A percentile compares a stretch with the other conserved stretches of the same genome.
phyloP scores from a whole-genome alignment of 2,888 invertebrate genomes.

The Sminthurides aquaticus region DNA sequence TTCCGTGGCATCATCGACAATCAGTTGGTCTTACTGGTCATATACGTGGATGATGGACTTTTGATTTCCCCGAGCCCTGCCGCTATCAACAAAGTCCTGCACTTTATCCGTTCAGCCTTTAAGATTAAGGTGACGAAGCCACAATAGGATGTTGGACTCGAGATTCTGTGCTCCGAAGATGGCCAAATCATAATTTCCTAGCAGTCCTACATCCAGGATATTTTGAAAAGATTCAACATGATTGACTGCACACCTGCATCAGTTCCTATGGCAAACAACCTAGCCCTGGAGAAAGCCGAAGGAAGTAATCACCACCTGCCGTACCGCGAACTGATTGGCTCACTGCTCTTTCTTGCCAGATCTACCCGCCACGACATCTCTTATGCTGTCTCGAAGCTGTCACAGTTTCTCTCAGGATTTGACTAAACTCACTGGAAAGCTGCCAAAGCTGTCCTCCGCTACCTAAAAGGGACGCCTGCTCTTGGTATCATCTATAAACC shows the following conservation, averaged over 20 bases:
- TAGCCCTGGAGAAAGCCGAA: slow-evolving; percentile 1
- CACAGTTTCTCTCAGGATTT: not conserved
- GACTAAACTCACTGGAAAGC: slow-evolving; percentile 30
- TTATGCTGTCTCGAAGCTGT: not conserved
- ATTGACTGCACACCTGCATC: slow-evolving; percentile 37
- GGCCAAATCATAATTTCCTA: slow-evolving; percentile 40
- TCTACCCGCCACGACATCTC: not conserved
- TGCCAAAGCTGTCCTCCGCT: too few species aligned
- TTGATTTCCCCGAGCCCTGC: not conserved
- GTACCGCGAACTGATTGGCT: not conserved
- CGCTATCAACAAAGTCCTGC: slow-evolving; percentile 2
- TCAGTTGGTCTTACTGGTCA: not conserved
- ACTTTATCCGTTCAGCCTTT: slow-evolving; percentile 5
- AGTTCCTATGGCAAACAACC: slow-evolving; percentile 40
- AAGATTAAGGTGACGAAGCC: slow-evolving; percentile 4
- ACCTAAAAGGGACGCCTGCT: slow-evolving; percentile 31
- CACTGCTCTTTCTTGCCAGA: not conserved
- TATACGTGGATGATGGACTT: slow-evolving; percentile 28
- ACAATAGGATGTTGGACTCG: slow-evolving; percentile 20
- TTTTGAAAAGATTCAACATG: slow-evolving; percentile 43
- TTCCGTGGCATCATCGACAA: slow-evolving; percentile 2
- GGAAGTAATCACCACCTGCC: not conserved
- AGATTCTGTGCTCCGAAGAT: slow-evolving; percentile 8
- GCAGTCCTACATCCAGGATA: slow-evolving; percentile 35
- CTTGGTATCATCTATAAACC: slow-evolving; percentile 18